Evolutionary conservation across 2,888 invertebrate genomes (phyloP), one percentile per base, ranked within the genome.

Genomic region (Tachina grossa): DNA sequence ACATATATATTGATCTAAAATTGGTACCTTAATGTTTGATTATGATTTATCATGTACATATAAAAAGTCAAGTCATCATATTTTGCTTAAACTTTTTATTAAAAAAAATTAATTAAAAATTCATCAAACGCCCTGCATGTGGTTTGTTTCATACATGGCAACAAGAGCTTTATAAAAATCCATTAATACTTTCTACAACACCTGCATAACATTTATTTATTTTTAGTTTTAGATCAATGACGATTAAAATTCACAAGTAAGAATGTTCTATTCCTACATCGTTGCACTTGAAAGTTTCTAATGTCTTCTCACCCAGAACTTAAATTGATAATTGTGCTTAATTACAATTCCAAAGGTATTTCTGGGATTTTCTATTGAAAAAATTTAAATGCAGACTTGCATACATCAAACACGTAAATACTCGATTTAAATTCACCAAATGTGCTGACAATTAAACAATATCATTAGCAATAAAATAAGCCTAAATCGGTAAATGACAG

Each of bases 381-480:
- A n/a, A 57, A 39, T 59, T 9, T 14, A n/a, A n/a, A 14, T 41
- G 6, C 31, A 31, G 31, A 31, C 31, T 31, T 31, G 31, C 31
- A 11, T 51, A 49, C 22, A 16, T 49, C 43, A 75, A 75, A 66
- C 82, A 83, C 76, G 47, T 77, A 76, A 65, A 65, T 77, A 69
- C 31, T 31, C 31, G 6, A 31, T 31, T 69, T 59, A 51, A 19
- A 16, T 9, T 51, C 16, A 53, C 39, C 11, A 49, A 61, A 82
- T 63, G 63, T 77, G 45, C 49, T 19, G 65, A 51, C 41, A 72
- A 72, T 77, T 61, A 66, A 81, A 78, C 31, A 77, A 83, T 59
- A 66, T 66, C 83, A 83, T 83, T 83, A 77, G 65, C 65, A 59
- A 47, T 45, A 45, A 72, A 59, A 66, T 72, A 74, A 77, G 22